Evolutionary conservation across 2,888 invertebrate genomes (phyloP).

Genomic region (Hemicrepidius hirtus): DNA sequence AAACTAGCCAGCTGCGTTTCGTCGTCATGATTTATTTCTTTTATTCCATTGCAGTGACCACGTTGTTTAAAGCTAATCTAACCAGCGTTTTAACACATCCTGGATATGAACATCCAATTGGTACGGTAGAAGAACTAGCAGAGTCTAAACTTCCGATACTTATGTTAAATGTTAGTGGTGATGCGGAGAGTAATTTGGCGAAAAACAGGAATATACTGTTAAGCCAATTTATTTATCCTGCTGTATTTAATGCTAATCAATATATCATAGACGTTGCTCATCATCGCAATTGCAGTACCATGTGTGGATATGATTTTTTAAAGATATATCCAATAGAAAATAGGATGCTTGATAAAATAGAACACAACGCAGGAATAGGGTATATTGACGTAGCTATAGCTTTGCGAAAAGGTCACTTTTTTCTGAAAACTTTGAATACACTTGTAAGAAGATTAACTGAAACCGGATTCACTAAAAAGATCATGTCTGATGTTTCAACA

Average conservation of each 20-base stretch:
- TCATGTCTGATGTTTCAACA: neutral
- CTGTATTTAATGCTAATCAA: neutral
- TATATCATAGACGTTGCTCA: neutral
- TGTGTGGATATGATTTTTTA: too few species aligned
- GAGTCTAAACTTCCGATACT: too few species aligned
- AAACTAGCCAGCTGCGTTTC: neutral
- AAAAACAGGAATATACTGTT: too few species aligned
- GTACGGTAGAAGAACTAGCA: neutral
- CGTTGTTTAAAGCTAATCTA: neutral
- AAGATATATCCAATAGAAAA: neutral
- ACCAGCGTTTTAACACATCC: neutral
- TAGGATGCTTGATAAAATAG: neutral
- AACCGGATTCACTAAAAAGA: neutral
- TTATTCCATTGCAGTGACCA: neutral
- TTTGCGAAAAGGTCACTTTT: constrained; percentile 11
- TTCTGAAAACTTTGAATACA: constrained; percentile 6
- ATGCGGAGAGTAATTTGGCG: too few species aligned
- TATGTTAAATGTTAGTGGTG: too few species aligned
- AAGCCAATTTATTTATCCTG: too few species aligned
- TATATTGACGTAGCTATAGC: neutral
- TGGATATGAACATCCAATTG: neutral
- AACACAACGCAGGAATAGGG: neutral
- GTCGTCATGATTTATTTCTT: neutral
- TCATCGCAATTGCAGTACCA: constrained; percentile 11
- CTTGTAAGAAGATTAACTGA: neutral